These are phyloP conservation scores for Brachyptera risi DNA, from an alignment of 2,888 invertebrate genomes.

Conservation along the genomic window DNA sequence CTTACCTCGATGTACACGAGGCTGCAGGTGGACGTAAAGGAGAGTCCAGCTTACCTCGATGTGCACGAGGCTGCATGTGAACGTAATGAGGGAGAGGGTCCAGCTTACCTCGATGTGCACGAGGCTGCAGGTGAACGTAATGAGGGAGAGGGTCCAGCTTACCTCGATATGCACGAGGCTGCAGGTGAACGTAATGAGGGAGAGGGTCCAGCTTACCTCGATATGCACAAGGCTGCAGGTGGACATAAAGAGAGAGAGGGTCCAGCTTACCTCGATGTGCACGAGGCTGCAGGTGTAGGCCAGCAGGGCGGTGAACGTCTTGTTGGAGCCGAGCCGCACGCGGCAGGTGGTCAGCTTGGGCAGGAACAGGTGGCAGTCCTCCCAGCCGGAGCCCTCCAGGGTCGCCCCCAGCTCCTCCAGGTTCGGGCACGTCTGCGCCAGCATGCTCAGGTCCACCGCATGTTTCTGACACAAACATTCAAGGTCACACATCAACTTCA, in stretches of 20 bases:
- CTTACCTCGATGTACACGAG: no score
- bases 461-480: slow-evolving; percentile 31
- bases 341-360: slow-evolving; percentile 25
- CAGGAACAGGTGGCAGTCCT: slow-evolving; percentile 20
- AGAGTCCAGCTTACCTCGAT: no score
- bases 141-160: no score
- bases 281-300: neutral
- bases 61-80: no score
- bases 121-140: neutral
- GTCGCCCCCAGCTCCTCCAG: slow-evolving; percentile 37
- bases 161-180: slow-evolving; percentile 28
- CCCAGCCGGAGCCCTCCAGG: slow-evolving; percentile 28
- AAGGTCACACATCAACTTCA: no score
- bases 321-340: slow-evolving; percentile 26
- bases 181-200: slow-evolving; percentile 6
- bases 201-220: slow-evolving; percentile 30
- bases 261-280: no score
- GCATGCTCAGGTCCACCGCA: slow-evolving; percentile 34
- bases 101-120: no score
- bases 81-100: no score
- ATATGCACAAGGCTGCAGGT: slow-evolving; percentile 22
- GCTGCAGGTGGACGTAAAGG: no score
- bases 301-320: slow-evolving; percentile 25
- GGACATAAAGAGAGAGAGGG: no score
- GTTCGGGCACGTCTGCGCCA: slow-evolving; percentile 36